Evolutionary conservation across 2,113 vertebrate species (phyloP), one percentile per base, ranked within the genome.

Genomic region (Tonatia bakeri): DNA sequence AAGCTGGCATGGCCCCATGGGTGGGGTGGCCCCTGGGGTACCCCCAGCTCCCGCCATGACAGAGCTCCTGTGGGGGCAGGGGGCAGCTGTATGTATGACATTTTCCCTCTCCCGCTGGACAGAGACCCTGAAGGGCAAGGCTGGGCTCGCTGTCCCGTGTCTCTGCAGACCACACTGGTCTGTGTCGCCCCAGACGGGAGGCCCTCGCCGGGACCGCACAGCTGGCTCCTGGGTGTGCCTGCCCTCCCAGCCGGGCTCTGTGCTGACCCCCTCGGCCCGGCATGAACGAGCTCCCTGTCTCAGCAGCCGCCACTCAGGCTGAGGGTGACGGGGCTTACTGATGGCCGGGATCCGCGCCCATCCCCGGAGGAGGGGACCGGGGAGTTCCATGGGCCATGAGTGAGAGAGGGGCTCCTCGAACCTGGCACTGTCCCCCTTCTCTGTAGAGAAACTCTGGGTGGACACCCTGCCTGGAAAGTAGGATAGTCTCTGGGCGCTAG

Each of bases 201-300:
- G 16, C 43, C 45, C 43, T 28, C 5, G 12, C 0, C 0, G 1
- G 14, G 28, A 2, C 2, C 22, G 64, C 28, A 3, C 33, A 73
- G 67, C 16, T 5, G 31, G 65, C 45, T 26, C 45, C 61, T 0
- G 2, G 82, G 24, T 9, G 31, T 15, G 24, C 85, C 52, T 56
- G 33, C 64, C 43, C 17, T 52, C 52, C 61, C 8, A 5, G 72
- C 26, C 9, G 0, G 9, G 43, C 28, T n/a, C 50, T 28, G 20
- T 52, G 15, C 43, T 0, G 26, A 12, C 50, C 26, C 33, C 82
- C 9, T 24, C 2, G 8, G 28, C 38, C 77, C 0, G 4, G 76
- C 0, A 0, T 19, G 52, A 20, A 26, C 1, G 2, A n/a, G n/a
- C 59, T 8, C 0, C 67, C 69, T 56, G 17, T 54, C 10, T 33